A percentile compares a stretch with the other conserved stretches of the same genome.
These are phyloP conservation scores for Melangyna quadrimaculata DNA, from an alignment of 2,888 invertebrate species.

Conservation along the genomic window DNA sequence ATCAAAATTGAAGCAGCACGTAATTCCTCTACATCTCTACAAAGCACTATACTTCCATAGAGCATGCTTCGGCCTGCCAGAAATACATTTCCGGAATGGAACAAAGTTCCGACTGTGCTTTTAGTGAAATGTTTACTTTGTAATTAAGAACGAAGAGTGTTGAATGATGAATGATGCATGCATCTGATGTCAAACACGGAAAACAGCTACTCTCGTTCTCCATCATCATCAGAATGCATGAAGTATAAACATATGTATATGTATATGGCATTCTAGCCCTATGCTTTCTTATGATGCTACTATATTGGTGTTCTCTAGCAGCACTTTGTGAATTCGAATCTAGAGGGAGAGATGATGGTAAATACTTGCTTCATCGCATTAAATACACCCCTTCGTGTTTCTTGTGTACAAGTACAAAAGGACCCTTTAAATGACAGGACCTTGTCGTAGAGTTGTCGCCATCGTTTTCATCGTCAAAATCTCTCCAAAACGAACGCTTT, in stretches of 20 bases:
- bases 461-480: background rate
- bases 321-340: conserved; percentile 3
- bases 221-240: background rate
- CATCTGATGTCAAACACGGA: conserved; percentile 43
- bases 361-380: conserved; percentile 39
- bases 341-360: conserved; percentile 3
- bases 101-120: conserved; percentile 36
- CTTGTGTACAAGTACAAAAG: conserved; percentile 1
- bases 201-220: background rate
- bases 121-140: conserved; percentile 50
- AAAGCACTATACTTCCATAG: background rate
- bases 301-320: background rate
- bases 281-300: background rate
- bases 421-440: background rate
- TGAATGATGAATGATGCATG: conserved; percentile 58
- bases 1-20: background rate
- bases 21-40: background rate
- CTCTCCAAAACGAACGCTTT: conserved; percentile 15
- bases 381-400: conserved; percentile 15
- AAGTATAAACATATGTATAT: background rate
- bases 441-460: background rate
- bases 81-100: conserved; percentile 29
- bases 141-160: conserved; percentile 50
- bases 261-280: background rate
- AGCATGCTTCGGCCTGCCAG: background rate